These are phyloP conservation scores for Caenorhabditis parvicauda DNA, from an alignment of 2,888 invertebrate genomes.

Conservation along the genomic window DNA sequence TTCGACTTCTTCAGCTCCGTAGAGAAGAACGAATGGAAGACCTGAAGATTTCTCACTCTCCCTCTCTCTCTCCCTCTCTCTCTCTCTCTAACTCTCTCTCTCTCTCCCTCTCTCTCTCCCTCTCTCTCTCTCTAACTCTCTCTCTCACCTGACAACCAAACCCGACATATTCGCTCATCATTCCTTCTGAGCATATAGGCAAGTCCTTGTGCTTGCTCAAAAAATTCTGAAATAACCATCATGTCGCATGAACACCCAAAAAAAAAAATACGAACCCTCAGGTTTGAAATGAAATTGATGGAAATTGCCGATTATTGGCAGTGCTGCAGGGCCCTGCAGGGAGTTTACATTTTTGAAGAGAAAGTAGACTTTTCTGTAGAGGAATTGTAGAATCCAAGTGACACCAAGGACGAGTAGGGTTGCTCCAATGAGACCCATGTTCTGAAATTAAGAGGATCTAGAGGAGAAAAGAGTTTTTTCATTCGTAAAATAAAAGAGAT, in stretches of 20 bases:
- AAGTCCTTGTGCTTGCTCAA: constrained; percentile 60
- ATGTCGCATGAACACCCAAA: too few species aligned
- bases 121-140: too few species aligned
- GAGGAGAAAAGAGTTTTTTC: not conserved
- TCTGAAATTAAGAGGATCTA: constrained; percentile 3
- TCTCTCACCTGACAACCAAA: constrained; percentile 60
- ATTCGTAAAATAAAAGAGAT: too few species aligned
- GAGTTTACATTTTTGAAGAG: constrained; percentile 37
- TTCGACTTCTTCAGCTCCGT: constrained; percentile 60
- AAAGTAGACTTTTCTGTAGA: constrained; percentile 26
- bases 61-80: not conserved
- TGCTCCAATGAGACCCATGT: constrained; percentile 34
- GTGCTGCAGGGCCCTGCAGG: constrained; percentile 55
- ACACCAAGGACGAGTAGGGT: constrained; percentile 24
- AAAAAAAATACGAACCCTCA: constrained; percentile 31
- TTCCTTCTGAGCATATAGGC: constrained; percentile 53
- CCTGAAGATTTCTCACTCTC: constrained; percentile 14
- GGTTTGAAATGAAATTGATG: constrained; percentile 58
- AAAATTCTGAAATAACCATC: constrained; percentile 56
- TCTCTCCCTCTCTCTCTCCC: too few species aligned
- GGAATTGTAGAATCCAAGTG: constrained; percentile 26
- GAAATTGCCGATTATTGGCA: constrained; percentile 55
- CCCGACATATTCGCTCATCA: constrained; percentile 45
- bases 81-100: too few species aligned
- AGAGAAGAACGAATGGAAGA: constrained; percentile 59